Evolutionary conservation across 2,113 vertebrate genomes (phyloP), one percentile per base, ranked within the genome.

Genomic region (Ceuthmochares aereus): DNA sequence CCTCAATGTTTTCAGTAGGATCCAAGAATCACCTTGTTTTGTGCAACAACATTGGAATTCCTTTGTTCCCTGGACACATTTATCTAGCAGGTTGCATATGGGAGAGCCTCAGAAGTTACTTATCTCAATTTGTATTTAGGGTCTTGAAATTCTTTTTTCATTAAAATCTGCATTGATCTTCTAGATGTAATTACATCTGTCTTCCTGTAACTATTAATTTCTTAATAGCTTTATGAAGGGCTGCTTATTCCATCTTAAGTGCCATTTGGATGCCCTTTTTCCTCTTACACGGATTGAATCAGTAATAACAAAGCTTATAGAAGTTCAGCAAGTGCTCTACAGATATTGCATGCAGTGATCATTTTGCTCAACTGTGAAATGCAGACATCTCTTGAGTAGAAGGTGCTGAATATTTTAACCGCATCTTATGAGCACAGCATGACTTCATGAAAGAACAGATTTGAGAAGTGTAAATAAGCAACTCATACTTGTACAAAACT

Each of bases 121-220:
- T 74, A 43, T 43, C 64, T 90, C 79, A 42, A 15, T 92, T 90
- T 89, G 20, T 96, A 79, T 94, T 95, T 96, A 81, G 76, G 87
- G 83, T 93, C 88, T 89, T 64, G 80, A 94, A 91, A 96, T 95
- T 75, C 40, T 95, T 95, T 79, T 79, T 92, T 97, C 88, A 92
- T 94, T 95, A 96, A 92, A 93, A 93, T 4, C 40, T 78, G 68
- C 88, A 96, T 95, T 95, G 96, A 96, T 96, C 90, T 96, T 94
- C 72, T 94, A 60, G 66, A 78, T 94, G 79, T 72, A 94, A 97
- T 97, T 96, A 96, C 40, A 63, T 95, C 95, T 96, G 92, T 90
- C 95, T 97, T 97, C 95, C 95, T 97, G 95, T 90, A 96, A 96
- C 96, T 96, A 96, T 95, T 93, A 96, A 96, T 95, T 96, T 96